Conservation (phyloP, 2,113 vertebrate genomes). For the Chiloscyllium plagiosum region DNA sequence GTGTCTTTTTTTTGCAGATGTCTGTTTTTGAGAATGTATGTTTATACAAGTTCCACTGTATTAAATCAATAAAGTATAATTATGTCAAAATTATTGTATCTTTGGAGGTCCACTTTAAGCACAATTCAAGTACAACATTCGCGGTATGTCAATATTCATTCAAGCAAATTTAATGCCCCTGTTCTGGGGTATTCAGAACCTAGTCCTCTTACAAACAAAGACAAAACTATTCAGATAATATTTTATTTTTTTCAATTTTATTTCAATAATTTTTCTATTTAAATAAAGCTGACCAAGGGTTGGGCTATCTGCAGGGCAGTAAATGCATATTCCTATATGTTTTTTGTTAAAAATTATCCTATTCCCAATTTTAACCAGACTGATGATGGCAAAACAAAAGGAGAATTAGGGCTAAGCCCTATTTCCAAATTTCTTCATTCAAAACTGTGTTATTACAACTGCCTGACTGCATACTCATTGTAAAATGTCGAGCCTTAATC, state of each 20-base stretch:
- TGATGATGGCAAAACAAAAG: background rate
- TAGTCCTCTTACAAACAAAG: background rate
- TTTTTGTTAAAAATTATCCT: background rate
- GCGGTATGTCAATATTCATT: background rate
- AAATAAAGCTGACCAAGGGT: background rate
- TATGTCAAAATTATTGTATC: no score
- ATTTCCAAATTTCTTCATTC: background rate
- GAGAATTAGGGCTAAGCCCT: background rate
- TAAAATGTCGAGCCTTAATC: background rate
- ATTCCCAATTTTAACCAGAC: background rate
- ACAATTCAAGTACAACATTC: background rate
- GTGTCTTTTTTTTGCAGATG: no score
- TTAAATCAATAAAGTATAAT: no score
- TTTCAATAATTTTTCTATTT: background rate
- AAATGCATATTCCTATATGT: background rate
- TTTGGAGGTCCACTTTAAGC: background rate
- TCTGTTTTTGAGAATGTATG: no score
- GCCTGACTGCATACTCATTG: background rate
- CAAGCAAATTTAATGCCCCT: background rate
- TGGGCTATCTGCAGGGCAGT: background rate
- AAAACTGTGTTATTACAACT: background rate
- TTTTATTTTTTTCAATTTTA: background rate
- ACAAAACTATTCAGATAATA: background rate
- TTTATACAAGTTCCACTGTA: no score
- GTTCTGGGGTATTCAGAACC: background rate